A percentile compares a stretch with the other conserved stretches of the same genome.
Evolutionary conservation across 1,140 invertebrate genomes (phyloP).

Genomic region (Stegodyphus mimosarum): DNA sequence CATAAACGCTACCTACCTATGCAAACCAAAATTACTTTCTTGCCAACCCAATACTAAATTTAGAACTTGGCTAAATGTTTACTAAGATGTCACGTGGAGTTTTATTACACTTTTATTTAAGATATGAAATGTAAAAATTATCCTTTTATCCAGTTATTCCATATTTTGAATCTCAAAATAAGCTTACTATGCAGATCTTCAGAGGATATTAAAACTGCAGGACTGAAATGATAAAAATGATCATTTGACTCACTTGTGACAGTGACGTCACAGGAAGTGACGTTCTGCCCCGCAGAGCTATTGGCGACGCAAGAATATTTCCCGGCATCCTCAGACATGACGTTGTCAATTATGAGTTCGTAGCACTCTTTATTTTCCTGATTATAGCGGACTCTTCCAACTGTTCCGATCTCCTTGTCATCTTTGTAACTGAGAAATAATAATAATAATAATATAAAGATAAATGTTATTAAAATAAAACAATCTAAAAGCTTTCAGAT

Average conservation of each 20-base stretch:
- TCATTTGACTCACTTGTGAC: slow-evolving; percentile 72
- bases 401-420: slow-evolving; percentile 24
- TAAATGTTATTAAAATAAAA: neutral
- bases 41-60: neutral
- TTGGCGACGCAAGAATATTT: slow-evolving; percentile 86
- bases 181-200: no score
- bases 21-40: neutral
- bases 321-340: slow-evolving; percentile 83
- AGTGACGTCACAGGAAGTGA: slow-evolving; percentile 80
- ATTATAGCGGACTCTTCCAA: slow-evolving; percentile 16
- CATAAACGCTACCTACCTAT: neutral
- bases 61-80: no score
- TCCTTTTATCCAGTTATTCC: no score
- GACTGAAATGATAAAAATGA: no score
- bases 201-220: no score
- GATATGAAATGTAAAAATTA: no score
- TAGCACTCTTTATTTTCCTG: slow-evolving; percentile 84
- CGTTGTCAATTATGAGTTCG: slow-evolving; percentile 88
- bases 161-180: no score
- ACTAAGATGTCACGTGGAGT: no score
- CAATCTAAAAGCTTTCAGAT: no score
- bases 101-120: no score
- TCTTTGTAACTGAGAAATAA: slow-evolving; percentile 29
- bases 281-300: slow-evolving; percentile 84
- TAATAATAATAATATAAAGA: neutral